These are phyloP conservation scores for Drosophila teissieri DNA, from an alignment of 1,140 invertebrate species.

Conservation along the genomic window DNA sequence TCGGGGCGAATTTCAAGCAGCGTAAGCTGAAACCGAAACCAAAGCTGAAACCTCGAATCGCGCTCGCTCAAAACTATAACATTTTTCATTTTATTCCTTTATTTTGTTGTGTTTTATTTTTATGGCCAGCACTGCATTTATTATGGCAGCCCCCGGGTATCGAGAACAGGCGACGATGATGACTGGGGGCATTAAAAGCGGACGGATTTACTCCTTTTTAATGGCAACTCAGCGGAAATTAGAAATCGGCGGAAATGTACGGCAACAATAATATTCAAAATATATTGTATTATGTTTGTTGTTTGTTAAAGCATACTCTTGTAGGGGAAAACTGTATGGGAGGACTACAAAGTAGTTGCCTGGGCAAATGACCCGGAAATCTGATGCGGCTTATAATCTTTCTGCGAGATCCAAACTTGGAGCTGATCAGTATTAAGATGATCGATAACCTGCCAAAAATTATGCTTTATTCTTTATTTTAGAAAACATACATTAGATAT, in stretches of 20 bases:
- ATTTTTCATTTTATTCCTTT: slow-evolving; percentile 52
- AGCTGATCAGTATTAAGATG: neutral
- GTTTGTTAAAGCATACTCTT: slow-evolving; percentile 19
- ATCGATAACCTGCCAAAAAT: too few relatives aligned
- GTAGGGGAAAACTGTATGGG: neutral
- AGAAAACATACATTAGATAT: too few relatives aligned
- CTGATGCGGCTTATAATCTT: neutral
- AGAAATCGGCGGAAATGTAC: slow-evolving; percentile 78
- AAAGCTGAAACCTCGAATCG: slow-evolving; percentile 13
- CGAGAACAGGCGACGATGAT: slow-evolving; percentile 22
- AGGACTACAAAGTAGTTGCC: slow-evolving; percentile 28
- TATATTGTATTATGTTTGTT: slow-evolving; percentile 40
- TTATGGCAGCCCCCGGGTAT: slow-evolving; percentile 54
- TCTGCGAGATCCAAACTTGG: neutral
- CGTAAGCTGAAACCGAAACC: slow-evolving; percentile 67
- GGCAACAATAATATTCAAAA: slow-evolving; percentile 50
- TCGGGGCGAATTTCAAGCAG: slow-evolving; percentile 63
- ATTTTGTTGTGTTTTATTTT: slow-evolving; percentile 69
- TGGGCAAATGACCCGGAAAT: slow-evolving; percentile 17
- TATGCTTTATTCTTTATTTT: too few relatives aligned
- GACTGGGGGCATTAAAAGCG: slow-evolving; percentile 60
- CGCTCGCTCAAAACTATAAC: slow-evolving; percentile 71
- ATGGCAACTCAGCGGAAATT: slow-evolving; percentile 75
- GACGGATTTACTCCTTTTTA: slow-evolving; percentile 65
- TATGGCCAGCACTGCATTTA: slow-evolving; percentile 79